Evolutionary conservation across 2,113 vertebrate species (phyloP), one percentile per base, ranked within the genome.

Genomic region (Lota lota): DNA sequence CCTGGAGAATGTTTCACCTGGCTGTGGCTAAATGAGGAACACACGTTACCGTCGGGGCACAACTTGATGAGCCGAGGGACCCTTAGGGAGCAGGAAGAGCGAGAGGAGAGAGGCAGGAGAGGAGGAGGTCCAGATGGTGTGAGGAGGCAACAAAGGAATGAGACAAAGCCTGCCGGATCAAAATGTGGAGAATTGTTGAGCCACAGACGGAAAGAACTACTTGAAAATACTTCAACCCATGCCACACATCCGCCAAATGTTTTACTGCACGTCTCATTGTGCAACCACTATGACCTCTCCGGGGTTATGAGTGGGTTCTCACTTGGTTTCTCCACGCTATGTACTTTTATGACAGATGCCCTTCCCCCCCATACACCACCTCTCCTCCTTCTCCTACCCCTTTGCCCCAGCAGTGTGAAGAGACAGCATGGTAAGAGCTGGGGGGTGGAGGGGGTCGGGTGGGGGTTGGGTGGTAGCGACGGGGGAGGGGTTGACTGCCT

Each of bases 401-500:
- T 47, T 14, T 47, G 40, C 56, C 66, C 57, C 79, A 70, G 80
- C 85, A 75, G 78, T 22, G 72, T 66, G 75, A 78, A 74, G 79
- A 79, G 65, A 74, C 83, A 76, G 78, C 69, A 79, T 79, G 83
- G 72, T 77, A n/a, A 10, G 28, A 19, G 53, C 1, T 56, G 3
- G 51, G 51, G 51, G 53, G 57, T 18, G 19, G 18, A 36, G 22
- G 18, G 19, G 20, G n/a, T 12, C 8, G 28, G 54, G 21, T n/a
- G 17, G 22, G 40, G 58, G 22, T 20, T 50, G 57, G 40, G 33
- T 20, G n/a, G 40, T 16, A 33, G 28, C 28, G 28, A 14, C 21
- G 88, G 88, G 88, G 88, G 88, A 79, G 83, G 85, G 87, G 88
- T 17, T n/a, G 53, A 56, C 40, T 65, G 61, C 3, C 60, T 76